These are phyloP conservation scores for Tridacna crocea DNA, from an alignment of 2,888 invertebrate genomes.

Conservation along the genomic window DNA sequence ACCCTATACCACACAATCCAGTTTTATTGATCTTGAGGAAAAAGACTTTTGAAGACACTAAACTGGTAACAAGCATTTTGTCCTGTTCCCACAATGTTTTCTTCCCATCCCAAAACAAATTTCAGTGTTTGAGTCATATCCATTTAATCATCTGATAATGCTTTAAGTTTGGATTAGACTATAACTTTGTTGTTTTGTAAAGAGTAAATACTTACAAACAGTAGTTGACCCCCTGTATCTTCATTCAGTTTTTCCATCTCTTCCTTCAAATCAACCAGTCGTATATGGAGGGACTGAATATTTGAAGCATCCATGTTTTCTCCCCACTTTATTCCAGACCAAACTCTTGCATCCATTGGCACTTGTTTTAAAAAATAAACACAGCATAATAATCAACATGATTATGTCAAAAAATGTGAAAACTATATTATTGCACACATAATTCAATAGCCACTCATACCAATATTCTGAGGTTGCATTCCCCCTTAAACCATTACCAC, in stretches of 20 bases:
- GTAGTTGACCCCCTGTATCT: constrained; percentile 69
- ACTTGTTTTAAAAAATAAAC: constrained; percentile 36
- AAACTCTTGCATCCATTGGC: constrained; percentile 51
- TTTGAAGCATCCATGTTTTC: constrained; percentile 54
- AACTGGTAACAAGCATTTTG: too few relatives aligned
- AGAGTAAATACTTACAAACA: constrained; percentile 74
- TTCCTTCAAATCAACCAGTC: constrained; percentile 70
- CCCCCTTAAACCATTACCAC: too few relatives aligned
- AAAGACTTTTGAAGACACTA: too few relatives aligned
- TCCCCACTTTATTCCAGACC: constrained; percentile 59
- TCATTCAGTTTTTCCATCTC: constrained; percentile 74
- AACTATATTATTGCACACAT: too few relatives aligned
- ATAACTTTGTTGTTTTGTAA: not conserved
- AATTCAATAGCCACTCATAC: too few relatives aligned
- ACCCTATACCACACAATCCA: too few relatives aligned
- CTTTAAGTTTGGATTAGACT: not conserved
- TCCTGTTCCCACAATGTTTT: too few relatives aligned
- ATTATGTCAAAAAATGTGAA: too few relatives aligned
- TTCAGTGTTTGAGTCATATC: not conserved
- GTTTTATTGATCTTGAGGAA: too few relatives aligned
- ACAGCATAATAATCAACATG: not conserved
- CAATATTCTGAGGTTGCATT: too few relatives aligned
- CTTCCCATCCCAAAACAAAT: too few relatives aligned
- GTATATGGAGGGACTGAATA: constrained; percentile 66
- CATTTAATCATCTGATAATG: not conserved